These are phyloP conservation scores for Stramonita haemastoma DNA, from an alignment of 2,888 invertebrate genomes.

Conservation along the genomic window DNA sequence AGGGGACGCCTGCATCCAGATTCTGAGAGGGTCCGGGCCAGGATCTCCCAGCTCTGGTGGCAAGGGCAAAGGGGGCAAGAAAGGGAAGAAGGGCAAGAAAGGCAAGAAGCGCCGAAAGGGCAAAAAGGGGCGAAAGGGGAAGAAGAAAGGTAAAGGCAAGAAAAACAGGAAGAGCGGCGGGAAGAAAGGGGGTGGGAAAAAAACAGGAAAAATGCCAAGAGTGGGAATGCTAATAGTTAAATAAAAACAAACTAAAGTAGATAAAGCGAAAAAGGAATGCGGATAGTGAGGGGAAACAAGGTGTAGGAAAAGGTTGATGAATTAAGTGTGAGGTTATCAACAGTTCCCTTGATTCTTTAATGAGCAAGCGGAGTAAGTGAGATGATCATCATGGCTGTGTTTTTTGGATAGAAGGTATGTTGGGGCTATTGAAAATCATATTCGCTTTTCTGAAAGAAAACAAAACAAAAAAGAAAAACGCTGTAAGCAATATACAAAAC, in stretches of 20 bases:
- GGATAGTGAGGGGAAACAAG: neutral
- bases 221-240: neutral
- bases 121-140: conserved; percentile 29
- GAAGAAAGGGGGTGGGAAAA: neutral
- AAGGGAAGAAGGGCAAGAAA: conserved; percentile 8
- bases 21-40: conserved; percentile 37
- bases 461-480: too few species aligned
- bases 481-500: too few species aligned
- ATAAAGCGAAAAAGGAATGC: too few species aligned
- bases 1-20: conserved; percentile 53
- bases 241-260: too few species aligned
- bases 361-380: too few species aligned
- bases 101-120: conserved; percentile 40
- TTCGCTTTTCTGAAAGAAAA: too few species aligned
- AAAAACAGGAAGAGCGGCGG: conserved; percentile 41
- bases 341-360: too few species aligned
- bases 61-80: conserved; percentile 23
- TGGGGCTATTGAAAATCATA: too few species aligned
- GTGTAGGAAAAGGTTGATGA: neutral
- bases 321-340: neutral
- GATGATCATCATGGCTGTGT: too few species aligned
- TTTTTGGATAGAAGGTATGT: too few species aligned
- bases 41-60: neutral
- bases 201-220: neutral
- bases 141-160: conserved; percentile 40